Conservation (phyloP, 2,113 vertebrate genomes). For the Nibea albiflora region DNA sequence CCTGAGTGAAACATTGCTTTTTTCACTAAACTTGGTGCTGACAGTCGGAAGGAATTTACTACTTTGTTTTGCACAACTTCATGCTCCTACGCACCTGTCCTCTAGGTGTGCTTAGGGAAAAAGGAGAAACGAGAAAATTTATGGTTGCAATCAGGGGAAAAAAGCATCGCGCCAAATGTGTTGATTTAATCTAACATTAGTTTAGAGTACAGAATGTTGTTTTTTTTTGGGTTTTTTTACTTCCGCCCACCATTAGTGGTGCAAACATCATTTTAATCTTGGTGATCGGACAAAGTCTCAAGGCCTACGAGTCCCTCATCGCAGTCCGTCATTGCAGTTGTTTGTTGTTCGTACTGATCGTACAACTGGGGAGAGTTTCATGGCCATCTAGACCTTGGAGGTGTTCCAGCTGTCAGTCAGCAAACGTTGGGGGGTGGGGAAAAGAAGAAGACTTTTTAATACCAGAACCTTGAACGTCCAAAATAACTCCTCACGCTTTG, state of each 20-base stretch:
- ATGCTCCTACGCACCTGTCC: neutral
- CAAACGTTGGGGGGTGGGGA: neutral
- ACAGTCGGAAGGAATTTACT: neutral
- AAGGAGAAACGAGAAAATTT: slow-evolving; percentile 1
- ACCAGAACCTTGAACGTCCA: slow-evolving; percentile 12
- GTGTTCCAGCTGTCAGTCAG: slow-evolving; percentile 10
- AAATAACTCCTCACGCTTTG: slow-evolving; percentile 13
- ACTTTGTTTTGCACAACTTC: neutral
- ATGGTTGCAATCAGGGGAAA: neutral
- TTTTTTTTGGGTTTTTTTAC: neutral
- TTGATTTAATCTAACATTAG: neutral
- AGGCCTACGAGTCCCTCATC: neutral
- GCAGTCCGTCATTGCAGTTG: neutral
- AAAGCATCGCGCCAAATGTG: neutral
- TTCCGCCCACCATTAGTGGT: neutral
- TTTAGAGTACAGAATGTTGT: neutral
- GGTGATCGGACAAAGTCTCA: neutral
- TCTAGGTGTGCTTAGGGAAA: neutral
- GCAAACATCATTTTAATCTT: neutral
- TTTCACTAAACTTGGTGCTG: neutral
- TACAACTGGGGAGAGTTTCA: slow-evolving; percentile 2
- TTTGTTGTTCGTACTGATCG: neutral
- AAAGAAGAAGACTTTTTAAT: neutral
- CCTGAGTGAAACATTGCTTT: neutral
- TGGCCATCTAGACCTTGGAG: slow-evolving; percentile 16